Evolutionary conservation across 2,888 invertebrate species (phyloP).

Genomic region (Epistrophe eligans): DNA sequence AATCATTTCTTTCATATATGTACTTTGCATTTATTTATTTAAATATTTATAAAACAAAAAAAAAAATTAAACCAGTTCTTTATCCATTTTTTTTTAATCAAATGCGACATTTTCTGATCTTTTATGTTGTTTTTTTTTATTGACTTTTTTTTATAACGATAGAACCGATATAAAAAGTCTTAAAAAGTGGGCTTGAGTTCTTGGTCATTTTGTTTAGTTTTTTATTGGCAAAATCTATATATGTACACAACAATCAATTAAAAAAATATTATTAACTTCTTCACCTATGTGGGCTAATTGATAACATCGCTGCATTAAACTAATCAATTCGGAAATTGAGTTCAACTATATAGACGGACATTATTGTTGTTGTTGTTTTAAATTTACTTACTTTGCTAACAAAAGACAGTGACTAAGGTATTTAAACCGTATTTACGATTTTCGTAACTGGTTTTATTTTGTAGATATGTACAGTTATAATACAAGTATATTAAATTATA

Average conservation of each 20-base stretch:
- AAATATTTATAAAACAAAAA: neutral
- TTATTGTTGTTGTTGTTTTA: constrained; percentile 15
- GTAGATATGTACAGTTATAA: neutral
- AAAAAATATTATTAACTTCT: constrained; percentile 25
- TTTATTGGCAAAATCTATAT: constrained; percentile 29
- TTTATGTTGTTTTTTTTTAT: neutral
- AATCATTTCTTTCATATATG: constrained; percentile 33
- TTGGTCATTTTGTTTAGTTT: neutral
- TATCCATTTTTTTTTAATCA: neutral
- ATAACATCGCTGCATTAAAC: neutral
- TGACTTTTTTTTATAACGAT: neutral
- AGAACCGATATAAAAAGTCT: neutral
- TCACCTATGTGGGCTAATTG: neutral
- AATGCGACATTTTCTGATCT: constrained; percentile 4
- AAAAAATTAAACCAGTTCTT: constrained; percentile 4
- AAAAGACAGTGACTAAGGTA: neutral
- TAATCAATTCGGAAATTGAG: constrained; percentile 11
- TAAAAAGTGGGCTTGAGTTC: neutral
- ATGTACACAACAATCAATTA: constrained; percentile 10
- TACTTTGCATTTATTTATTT: constrained; percentile 41
- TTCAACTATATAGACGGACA: neutral
- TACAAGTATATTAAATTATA: neutral
- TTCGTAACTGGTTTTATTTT: constrained; percentile 45
- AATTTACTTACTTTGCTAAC: neutral
- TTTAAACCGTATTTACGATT: neutral